Evolutionary conservation across 2,888 invertebrate genomes (phyloP), one percentile per base, ranked within the genome.

Genomic region (Myathropa florea): DNA sequence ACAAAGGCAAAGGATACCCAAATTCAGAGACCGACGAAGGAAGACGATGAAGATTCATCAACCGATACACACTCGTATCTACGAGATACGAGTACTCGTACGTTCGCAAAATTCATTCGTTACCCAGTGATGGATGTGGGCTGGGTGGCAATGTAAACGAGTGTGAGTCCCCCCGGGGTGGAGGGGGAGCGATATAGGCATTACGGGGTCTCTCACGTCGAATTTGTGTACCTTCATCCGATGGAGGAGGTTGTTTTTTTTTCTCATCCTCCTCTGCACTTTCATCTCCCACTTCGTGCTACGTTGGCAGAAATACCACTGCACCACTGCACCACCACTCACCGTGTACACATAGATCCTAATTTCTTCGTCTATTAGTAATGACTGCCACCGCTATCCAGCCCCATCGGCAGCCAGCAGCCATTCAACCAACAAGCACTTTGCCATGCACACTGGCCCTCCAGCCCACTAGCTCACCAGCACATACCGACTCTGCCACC

Each of bases 311-410:
- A 80, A 80, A 71, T 63, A 23, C 24, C 57, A 23, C 53, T 53
- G 72, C 73, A n/a, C n/a, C n/a, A 18, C 71, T 67, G 72, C 73
- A 79, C 24, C 57, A 57, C 24, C 57, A 73, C 71, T 33, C 77
- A 59, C n/a, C 55, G 64, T 59, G 59, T 81, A 81, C 77, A 78
- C 77, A 85, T 86, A 86, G 78, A 86, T 86, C 75, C 83, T 86
- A 86, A 86, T 86, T 83, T 86, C 75, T 75, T 75, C 78, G 73
- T 86, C 86, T 86, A 86, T 86, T 86, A 86, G 86, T 83, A 82
- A 86, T 83, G 83, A 86, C 83, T 78, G 75, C 79, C 46, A 59
- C 59, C 71, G 39, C 63, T 39, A 55, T 23, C 36, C 30, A 24
- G n/a, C 36, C 23, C 36, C 39, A 46, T 46, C 46, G 46, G 46